phyloP scores from a whole-genome alignment of 2,888 invertebrate species.

The Hirudinaria manillensis region DNA sequence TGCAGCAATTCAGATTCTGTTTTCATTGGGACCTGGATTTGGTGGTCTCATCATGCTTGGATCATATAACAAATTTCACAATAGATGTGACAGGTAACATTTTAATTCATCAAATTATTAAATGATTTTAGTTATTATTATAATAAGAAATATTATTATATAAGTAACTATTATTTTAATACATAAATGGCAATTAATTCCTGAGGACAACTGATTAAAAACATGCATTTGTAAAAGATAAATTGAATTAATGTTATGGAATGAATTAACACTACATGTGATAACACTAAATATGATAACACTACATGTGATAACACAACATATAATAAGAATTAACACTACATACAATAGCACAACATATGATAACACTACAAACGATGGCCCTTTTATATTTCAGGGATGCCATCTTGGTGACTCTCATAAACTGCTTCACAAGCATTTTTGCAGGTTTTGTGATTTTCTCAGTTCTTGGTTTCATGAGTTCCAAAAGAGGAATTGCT shows the following conservation, averaged over 20 bases:
- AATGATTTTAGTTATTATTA: not conserved
- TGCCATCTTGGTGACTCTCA: slow-evolving; percentile 50
- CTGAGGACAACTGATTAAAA: too few relatives aligned
- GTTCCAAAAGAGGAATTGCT: slow-evolving; percentile 48
- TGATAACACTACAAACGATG: too few relatives aligned
- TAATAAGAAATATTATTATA: too few relatives aligned
- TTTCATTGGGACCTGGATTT: slow-evolving; percentile 53
- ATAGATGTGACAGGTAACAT: slow-evolving; percentile 50
- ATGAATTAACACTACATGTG: not conserved
- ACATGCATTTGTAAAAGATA: not conserved
- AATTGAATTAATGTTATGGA: not conserved
- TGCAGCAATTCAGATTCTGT: slow-evolving; percentile 53
- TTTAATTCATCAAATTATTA: not conserved
- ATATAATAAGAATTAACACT: too few relatives aligned
- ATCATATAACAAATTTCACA: slow-evolving; percentile 50
- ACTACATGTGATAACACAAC: too few relatives aligned
- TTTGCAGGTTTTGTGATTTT: slow-evolving; percentile 54
- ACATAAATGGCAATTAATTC: not conserved
- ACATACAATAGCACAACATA: too few relatives aligned
- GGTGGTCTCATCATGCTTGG: slow-evolving; percentile 44
- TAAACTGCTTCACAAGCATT: slow-evolving; percentile 52
- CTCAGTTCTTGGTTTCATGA: slow-evolving; percentile 61
- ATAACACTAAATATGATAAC: too few relatives aligned
- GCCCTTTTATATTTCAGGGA: slow-evolving; percentile 42
- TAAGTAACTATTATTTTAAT: not conserved